A percentile compares a stretch with the other conserved stretches of the same genome.
Conservation (phyloP, 2,113 vertebrate genomes). For the Aptenodytes forsteri region DNA sequence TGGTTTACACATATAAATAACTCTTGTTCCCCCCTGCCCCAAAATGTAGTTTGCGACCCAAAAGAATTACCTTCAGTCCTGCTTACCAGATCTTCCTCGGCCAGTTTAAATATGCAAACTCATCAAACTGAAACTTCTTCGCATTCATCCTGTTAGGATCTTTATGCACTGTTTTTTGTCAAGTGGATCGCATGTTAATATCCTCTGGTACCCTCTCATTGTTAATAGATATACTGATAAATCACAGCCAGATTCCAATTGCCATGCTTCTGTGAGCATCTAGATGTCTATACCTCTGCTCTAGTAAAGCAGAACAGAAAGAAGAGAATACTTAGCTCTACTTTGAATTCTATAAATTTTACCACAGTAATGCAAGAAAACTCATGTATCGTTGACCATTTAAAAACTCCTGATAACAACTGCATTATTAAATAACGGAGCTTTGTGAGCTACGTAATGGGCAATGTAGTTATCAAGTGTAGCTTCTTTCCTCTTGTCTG, state of each 20-base stretch:
- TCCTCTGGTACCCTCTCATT: no score
- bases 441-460: background rate
- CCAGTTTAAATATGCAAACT: background rate
- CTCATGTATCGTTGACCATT: background rate
- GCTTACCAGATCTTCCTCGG: background rate
- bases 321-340: background rate
- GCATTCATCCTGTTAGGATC: background rate
- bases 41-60: background rate
- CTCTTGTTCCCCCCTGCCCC: no score
- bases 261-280: no score
- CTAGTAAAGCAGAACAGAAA: background rate
- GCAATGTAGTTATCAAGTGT: background rate
- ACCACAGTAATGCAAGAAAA: background rate
- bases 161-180: background rate
- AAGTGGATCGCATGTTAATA: background rate
- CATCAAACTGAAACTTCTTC: background rate
- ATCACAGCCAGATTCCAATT: background rate
- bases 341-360: background rate
- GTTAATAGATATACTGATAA: background rate
- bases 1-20: background rate
- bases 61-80: no score
- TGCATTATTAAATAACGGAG: background rate
- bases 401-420: background rate
- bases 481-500: background rate
- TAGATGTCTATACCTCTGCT: background rate